Evolutionary conservation across 2,797 vertebrate genomes (phyloP).

Genomic region (Enteromius afrohamiltoni): DNA sequence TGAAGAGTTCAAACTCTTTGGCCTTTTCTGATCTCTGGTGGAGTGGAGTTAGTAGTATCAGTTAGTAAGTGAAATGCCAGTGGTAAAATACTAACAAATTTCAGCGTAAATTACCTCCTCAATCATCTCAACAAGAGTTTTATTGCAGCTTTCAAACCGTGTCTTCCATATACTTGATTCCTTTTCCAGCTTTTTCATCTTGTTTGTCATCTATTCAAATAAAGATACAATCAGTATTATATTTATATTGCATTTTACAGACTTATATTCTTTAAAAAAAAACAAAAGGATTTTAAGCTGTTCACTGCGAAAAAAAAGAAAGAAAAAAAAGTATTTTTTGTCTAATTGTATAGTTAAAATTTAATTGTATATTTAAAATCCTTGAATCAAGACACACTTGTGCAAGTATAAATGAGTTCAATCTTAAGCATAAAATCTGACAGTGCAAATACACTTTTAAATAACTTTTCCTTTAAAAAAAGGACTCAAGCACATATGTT

Average conservation of each 20-base stretch:
- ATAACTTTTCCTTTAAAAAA: not conserved
- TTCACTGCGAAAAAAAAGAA: not conserved
- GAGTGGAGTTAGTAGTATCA: slow-evolving; percentile 1
- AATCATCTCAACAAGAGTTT: slow-evolving; percentile 92
- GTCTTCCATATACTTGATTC: slow-evolving; percentile 92
- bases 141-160: slow-evolving; percentile 96
- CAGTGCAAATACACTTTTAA: not conserved
- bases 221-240: not conserved
- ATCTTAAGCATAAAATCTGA: not conserved
- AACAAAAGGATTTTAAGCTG: not conserved
- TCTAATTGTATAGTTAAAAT: not conserved
- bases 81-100: not conserved
- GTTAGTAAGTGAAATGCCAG: not conserved
- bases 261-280: not conserved
- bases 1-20: slow-evolving; percentile 89
- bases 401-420: not conserved
- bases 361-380: not conserved
- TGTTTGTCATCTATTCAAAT: slow-evolving; percentile 87
- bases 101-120: slow-evolving; percentile 82
- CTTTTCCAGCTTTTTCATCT: slow-evolving; percentile 95
- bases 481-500: not conserved
- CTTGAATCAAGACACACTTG: not conserved
- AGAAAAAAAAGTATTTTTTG: not conserved
- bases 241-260: not conserved
- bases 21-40: slow-evolving; percentile 86